phyloP scores from a whole-genome alignment of 2,888 invertebrate genomes.

The Dolichomitus sp. region DNA sequence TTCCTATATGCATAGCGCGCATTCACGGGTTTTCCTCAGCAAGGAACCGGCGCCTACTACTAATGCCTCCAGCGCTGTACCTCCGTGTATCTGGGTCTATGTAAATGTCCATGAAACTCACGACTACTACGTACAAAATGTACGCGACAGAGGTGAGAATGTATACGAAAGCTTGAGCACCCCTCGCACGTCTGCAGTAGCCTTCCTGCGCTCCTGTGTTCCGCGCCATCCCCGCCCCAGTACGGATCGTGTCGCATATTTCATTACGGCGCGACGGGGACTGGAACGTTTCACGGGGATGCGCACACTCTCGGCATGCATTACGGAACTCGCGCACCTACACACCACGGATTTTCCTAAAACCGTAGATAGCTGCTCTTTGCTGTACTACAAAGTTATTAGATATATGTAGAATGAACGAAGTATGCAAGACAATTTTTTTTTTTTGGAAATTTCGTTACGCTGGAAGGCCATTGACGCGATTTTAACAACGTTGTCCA shows the following conservation, averaged over 20 bases:
- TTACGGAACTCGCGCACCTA: slow-evolving; percentile 38
- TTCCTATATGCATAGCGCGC: slow-evolving; percentile 67
- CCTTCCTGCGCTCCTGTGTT: slow-evolving; percentile 27
- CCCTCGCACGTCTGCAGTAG: slow-evolving; percentile 40
- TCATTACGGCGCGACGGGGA: slow-evolving; percentile 56
- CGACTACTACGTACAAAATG: slow-evolving; percentile 30
- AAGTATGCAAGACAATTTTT: background rate
- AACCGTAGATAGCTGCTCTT: background rate
- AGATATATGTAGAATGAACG: background rate
- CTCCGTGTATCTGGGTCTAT: slow-evolving; percentile 15
- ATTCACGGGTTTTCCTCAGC: slow-evolving; percentile 48
- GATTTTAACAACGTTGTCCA: background rate
- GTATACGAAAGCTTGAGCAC: slow-evolving; percentile 32
- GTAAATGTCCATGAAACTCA: slow-evolving; percentile 34
- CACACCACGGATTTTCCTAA: slow-evolving; percentile 30
- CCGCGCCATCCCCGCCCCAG: slow-evolving; percentile 41
- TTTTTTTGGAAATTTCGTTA: background rate
- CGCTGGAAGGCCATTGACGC: background rate
- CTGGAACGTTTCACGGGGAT: slow-evolving; percentile 30
- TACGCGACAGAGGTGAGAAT: slow-evolving; percentile 40
- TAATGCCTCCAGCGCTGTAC: slow-evolving; percentile 7
- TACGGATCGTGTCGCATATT: slow-evolving; percentile 62
- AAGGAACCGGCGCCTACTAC: slow-evolving; percentile 20
- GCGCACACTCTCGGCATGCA: slow-evolving; percentile 58
- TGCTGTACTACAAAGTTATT: background rate